A percentile compares a stretch with the other conserved stretches of the same genome.
Evolutionary conservation across 2,888 invertebrate species (phyloP).

Genomic region (Scaptomyza tumidula): DNA sequence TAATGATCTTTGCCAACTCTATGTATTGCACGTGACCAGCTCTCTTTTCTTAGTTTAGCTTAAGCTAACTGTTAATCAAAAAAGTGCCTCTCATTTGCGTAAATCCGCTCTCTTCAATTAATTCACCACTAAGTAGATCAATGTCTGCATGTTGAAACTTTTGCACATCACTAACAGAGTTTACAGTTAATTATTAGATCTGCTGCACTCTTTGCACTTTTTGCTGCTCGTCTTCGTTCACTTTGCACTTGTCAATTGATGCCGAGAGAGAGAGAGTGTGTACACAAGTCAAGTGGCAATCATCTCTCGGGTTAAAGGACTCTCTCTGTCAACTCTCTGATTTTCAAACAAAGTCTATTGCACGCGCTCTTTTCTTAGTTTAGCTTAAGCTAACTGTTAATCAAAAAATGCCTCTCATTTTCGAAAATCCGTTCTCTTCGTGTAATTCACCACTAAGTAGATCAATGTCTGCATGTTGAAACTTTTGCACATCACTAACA

Average conservation of each 20-base stretch:
- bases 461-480: not conserved
- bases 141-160: not conserved
- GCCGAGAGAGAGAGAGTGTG: too few relatives aligned
- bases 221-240: conserved; percentile 29
- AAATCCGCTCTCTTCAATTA: not conserved
- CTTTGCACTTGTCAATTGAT: conserved; percentile 50
- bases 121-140: not conserved
- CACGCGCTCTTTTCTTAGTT: too few relatives aligned
- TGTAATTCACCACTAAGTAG: not conserved
- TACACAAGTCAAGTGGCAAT: too few relatives aligned
- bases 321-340: not conserved
- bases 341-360: too few relatives aligned
- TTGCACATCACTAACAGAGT: not conserved
- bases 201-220: conserved; percentile 1
- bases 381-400: not conserved
- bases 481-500: too few relatives aligned
- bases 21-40: too few relatives aligned
- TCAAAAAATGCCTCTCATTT: not conserved
- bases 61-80: not conserved
- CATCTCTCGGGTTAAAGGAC: too few relatives aligned
- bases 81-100: not conserved
- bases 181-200: conserved; percentile 4
- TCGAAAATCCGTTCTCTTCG: not conserved
- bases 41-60: too few relatives aligned
- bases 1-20: not conserved